Conservation (phyloP, 23 tunicate species). For the Trididemnum clinides region DNA sequence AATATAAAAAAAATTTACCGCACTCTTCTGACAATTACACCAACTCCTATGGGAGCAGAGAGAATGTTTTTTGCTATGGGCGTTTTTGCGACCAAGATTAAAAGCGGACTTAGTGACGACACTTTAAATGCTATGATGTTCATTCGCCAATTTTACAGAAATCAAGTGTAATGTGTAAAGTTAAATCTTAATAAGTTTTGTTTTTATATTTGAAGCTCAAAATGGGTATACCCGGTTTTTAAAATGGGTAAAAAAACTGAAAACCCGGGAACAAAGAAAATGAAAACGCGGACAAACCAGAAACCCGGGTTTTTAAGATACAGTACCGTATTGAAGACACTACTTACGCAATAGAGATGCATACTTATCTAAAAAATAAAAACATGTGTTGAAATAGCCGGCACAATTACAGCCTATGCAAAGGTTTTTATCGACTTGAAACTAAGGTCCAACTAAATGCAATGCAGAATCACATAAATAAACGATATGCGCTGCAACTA, state of each 20-base stretch:
- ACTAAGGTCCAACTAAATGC: too few species aligned
- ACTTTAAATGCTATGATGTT: neutral
- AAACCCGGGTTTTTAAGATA: neutral
- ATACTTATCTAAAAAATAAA: too few species aligned
- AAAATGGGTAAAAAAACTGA: neutral
- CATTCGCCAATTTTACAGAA: neutral
- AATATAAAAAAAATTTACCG: neutral
- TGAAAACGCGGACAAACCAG: neutral
- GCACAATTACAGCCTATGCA: too few species aligned
- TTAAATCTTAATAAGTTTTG: too few species aligned
- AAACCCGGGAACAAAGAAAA: neutral
- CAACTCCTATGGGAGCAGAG: neutral
- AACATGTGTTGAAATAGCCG: too few species aligned
- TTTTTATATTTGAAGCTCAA: neutral
- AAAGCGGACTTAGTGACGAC: neutral
- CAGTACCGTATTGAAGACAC: neutral
- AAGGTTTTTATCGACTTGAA: too few species aligned
- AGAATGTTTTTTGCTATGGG: too few species aligned
- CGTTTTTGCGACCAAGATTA: neutral
- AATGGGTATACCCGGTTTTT: neutral
- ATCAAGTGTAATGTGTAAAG: neutral
- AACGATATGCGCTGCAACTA: too few species aligned
- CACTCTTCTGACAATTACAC: neutral
- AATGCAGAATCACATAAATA: too few species aligned
- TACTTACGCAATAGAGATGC: too few species aligned